Evolutionary conservation across 2,113 vertebrate genomes (phyloP).

Genomic region (Pluvialis apricaria): DNA sequence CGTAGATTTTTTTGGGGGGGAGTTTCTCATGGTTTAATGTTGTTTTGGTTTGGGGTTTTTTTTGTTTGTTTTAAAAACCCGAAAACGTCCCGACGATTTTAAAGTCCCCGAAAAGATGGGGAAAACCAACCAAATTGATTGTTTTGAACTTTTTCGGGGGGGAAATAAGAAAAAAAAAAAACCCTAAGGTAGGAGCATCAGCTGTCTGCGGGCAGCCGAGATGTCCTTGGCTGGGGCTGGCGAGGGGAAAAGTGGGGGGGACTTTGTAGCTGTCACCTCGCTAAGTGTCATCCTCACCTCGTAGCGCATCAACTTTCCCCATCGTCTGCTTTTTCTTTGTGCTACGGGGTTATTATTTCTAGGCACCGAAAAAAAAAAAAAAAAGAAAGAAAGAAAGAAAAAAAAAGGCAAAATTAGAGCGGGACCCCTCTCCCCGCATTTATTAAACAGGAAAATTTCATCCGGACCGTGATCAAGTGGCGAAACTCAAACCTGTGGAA

Average conservation of each 20-base stretch:
- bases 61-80: not conserved
- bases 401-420: not conserved
- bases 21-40: not conserved
- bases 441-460: conserved; percentile 48
- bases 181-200: not conserved
- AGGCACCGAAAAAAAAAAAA: not conserved
- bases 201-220: not conserved
- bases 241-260: not conserved
- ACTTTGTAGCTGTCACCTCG: conserved; percentile 6
- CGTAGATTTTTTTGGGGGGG: not conserved
- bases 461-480: conserved; percentile 66
- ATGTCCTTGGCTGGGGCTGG: not conserved
- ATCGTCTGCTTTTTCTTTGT: not conserved
- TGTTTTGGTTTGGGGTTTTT: not conserved
- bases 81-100: not conserved
- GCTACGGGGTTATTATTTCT: not conserved
- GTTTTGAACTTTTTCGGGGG: not conserved
- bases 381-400: not conserved
- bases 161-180: not conserved
- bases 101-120: not conserved
- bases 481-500: conserved; percentile 19
- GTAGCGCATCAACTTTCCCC: not conserved
- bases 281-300: not conserved
- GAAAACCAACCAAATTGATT: accelerated
- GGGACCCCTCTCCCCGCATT: conserved; percentile 20